Base-by-base conservation (phyloP, 2,113 vertebrate genomes). In the Semicossyphus pulcher region DNA sequence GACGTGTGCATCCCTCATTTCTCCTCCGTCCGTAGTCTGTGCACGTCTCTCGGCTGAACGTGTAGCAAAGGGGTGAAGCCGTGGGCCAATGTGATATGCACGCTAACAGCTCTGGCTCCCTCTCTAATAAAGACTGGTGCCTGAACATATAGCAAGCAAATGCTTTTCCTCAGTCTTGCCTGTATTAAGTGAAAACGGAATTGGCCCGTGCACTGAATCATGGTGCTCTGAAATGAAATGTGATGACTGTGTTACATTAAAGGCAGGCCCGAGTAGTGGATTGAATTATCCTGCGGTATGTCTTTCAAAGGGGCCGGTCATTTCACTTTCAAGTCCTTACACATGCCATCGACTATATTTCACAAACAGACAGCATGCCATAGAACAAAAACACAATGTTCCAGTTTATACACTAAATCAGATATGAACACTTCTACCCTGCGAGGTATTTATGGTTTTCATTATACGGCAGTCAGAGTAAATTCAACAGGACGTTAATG, bases 161-260 rank as follows among this genome's bases (percentile, higher is more conserved):
- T 25, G 44, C 61, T 69, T 59, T 49, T 25, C 32, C 23, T 42
- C 6, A 64, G 29, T 62, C 41, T 58, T 32, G 49, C 18, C 42
- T 36, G 54, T n/a, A 62, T 49, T 72, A 51, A 60, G 21, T 68
- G 61, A 61, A 58, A 32, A 47, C 0, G 0, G 45, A 71, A 62
- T 58, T 65, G 10, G 23, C 23, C 44, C 0, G 8, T 37, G 67
- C 62, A 57, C 42, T 66, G 41, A 77, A 60, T 80, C 67, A 14
- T 20, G 49, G 25, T 57, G 28, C 59, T 59, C 54, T 67, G 39
- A 76, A 82, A 75, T 69, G 25, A 72, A 86, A 76, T 32, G 16
- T 34, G 65, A 67, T 62, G 67, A 76, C 58, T 60, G 62, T 44
- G 57, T 51, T 72, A 72, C 42, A 65, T 63, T 58, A 68, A 65